Conservation (phyloP, 2,888 invertebrate species). For the Stenoptilia bipunctidactyla region DNA sequence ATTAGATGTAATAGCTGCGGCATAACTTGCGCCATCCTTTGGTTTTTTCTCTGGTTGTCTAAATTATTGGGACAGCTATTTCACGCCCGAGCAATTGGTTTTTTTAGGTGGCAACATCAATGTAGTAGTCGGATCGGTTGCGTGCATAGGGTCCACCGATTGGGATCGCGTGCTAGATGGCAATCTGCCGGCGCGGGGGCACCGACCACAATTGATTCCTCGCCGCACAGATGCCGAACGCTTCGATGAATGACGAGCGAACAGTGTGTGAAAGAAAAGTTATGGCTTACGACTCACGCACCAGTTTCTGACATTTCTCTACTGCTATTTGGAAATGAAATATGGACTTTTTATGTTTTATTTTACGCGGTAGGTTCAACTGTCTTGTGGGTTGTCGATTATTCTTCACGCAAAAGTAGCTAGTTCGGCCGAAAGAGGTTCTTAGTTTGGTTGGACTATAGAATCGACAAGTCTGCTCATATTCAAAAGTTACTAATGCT, state of each 20-base stretch:
- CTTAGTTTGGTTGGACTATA: slow-evolving; percentile 64
- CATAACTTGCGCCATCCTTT: background rate
- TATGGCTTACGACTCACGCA: slow-evolving; percentile 1
- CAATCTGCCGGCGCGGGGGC: slow-evolving; percentile 49
- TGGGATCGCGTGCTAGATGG: slow-evolving; percentile 60
- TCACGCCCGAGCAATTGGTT: slow-evolving; percentile 1
- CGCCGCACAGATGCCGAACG: slow-evolving; percentile 26
- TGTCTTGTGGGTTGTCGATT: too few relatives aligned
- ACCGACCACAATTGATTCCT: slow-evolving; percentile 59
- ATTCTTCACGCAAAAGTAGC: slow-evolving; percentile 21
- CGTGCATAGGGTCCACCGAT: slow-evolving; percentile 55
- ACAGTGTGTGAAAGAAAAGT: slow-evolving; percentile 4
- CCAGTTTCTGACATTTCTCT: background rate
- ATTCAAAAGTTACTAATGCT: too few relatives aligned
- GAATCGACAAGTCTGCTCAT: too few relatives aligned
- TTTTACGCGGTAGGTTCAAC: too few relatives aligned
- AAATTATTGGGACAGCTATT: background rate
- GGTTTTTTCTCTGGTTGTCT: background rate
- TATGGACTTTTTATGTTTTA: too few relatives aligned
- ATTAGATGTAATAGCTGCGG: slow-evolving; percentile 15
- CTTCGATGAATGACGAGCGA: slow-evolving; percentile 10
- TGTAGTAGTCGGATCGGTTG: slow-evolving; percentile 21
- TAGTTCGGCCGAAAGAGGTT: slow-evolving; percentile 48
- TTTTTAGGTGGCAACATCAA: background rate
- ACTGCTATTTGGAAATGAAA: too few relatives aligned